Evolutionary conservation across 2,113 vertebrate species (phyloP).

Genomic region (Porphyrio hochstetteri): DNA sequence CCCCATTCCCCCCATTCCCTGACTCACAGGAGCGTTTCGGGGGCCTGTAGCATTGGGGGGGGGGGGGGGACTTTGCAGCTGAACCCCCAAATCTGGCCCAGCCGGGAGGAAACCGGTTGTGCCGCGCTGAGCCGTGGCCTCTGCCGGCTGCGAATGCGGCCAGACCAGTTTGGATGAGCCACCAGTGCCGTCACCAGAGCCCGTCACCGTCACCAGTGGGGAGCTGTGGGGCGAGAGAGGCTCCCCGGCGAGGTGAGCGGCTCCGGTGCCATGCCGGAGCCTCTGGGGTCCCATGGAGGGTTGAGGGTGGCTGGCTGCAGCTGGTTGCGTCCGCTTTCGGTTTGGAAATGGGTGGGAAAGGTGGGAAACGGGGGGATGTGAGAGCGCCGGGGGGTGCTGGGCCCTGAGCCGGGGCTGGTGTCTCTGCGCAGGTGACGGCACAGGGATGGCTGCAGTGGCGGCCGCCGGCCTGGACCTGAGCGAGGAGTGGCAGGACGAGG

Average conservation of each 20-base stretch:
- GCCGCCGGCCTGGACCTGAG: slow-evolving; percentile 72
- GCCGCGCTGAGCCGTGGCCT: neutral
- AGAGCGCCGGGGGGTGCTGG: neutral
- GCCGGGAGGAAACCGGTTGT: neutral
- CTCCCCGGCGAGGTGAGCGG: neutral
- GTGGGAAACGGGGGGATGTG: neutral
- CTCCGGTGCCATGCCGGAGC: neutral
- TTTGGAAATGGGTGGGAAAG: neutral
- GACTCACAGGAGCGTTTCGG: neutral
- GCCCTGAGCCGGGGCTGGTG: neutral
- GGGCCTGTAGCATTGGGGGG: accelerated
- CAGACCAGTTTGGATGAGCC: slow-evolving; percentile 56
- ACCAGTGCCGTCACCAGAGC: neutral
- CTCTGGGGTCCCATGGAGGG: neutral
- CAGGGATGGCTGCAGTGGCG: neutral
- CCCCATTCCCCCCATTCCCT: too few species aligned
- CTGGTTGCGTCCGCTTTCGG: accelerated
- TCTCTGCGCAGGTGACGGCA: neutral
- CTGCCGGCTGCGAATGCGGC: slow-evolving; percentile 10
- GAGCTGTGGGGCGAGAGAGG: neutral
- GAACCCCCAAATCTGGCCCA: neutral
- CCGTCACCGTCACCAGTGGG: neutral
- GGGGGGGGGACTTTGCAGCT: neutral
- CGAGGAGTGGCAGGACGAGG: slow-evolving; percentile 87
- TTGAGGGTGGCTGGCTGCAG: neutral